Percentiles rank a stretch among this genome's conserved stretches.
phyloP scores from a whole-genome alignment of 2,797 vertebrate species.

The Oryzias sinensis region DNA sequence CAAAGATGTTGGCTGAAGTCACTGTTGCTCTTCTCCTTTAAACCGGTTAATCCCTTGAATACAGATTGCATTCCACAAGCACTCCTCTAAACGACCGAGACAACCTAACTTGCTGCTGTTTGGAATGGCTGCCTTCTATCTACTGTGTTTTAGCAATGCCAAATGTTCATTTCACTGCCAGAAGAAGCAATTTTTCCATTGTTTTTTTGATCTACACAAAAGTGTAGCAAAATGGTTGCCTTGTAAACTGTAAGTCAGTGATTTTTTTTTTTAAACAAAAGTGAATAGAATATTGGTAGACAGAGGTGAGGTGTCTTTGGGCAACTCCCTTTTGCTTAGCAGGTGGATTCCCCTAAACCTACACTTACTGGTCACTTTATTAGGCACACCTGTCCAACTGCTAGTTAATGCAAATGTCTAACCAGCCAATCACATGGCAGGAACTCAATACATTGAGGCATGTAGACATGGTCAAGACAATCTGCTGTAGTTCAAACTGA shows the following conservation, averaged over 20 bases:
- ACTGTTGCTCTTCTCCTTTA: constrained; percentile 54
- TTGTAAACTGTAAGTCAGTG: constrained; percentile 25
- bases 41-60: constrained; percentile 75
- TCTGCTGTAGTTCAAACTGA: too few species aligned
- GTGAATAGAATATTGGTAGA: constrained; percentile 47
- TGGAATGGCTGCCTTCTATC: constrained; percentile 60
- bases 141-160: constrained; percentile 41
- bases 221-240: too few species aligned
- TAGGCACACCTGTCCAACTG: too few species aligned
- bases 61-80: constrained; percentile 81
- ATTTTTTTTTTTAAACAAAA: constrained; percentile 20
- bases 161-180: constrained; percentile 57
- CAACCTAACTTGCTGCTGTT: constrained; percentile 68
- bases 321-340: constrained; percentile 27
- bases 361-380: too few species aligned
- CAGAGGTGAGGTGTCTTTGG: constrained; percentile 14
- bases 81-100: constrained; percentile 76
- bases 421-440: too few species aligned
- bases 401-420: too few species aligned
- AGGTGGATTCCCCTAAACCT: constrained; percentile 42
- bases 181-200: constrained; percentile 20
- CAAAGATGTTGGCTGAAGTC: constrained; percentile 63
- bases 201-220: too few species aligned
- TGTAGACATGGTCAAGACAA: too few species aligned
- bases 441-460: too few species aligned